Evolutionary conservation across 92 coral and sea anemone species (phyloP), one percentile per base, ranked within the genome.

Genomic region (Epizoanthus fatuus): DNA sequence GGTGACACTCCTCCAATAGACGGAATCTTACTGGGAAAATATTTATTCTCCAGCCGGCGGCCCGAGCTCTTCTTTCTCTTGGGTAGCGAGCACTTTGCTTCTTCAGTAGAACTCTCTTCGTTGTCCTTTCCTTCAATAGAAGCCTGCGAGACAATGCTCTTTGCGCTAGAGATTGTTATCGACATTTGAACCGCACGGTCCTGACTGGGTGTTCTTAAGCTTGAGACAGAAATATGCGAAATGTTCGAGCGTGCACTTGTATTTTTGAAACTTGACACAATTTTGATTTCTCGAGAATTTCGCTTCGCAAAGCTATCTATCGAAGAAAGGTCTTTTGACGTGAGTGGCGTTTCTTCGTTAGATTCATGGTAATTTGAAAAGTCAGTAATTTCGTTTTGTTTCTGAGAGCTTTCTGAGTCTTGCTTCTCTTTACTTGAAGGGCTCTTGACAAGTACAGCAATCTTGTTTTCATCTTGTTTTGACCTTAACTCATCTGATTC

Each of bases 201-300:
- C 9, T 25, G 82, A 69, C 38, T 57, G 9, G 69, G 63, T 2
- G 82, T 77, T 38, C 82, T 77, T 7, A 77, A 42, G 70, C 82
- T 77, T 14, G 82, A 77, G 4, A 39, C 82, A 2, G 82, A 77
- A 77, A 60, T 75, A 70, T 70, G 75, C 35, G 80, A 75, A 75
- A 55, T 60, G 51, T 77, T 77, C 7, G 82, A 77, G 49, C 53
- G 12, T 4, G 58, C 44, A 42, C 44, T 77, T 19, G 82, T 20
- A 20, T 77, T 13, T 20, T 42, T 19, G 45, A 77, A 60, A 42
- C 70, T 59, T 29, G 70, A 59, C 22, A 42, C 64, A 4, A 77
- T 40, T 77, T 44, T 60, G 3, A 9, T n/a, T 37, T 66, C 70
- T 40, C 22, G 12, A 2, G 70, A 62, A 16, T 1, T 62, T 59